Conservation (phyloP, 2,113 vertebrate genomes). For the Manacus vitellinus region DNA sequence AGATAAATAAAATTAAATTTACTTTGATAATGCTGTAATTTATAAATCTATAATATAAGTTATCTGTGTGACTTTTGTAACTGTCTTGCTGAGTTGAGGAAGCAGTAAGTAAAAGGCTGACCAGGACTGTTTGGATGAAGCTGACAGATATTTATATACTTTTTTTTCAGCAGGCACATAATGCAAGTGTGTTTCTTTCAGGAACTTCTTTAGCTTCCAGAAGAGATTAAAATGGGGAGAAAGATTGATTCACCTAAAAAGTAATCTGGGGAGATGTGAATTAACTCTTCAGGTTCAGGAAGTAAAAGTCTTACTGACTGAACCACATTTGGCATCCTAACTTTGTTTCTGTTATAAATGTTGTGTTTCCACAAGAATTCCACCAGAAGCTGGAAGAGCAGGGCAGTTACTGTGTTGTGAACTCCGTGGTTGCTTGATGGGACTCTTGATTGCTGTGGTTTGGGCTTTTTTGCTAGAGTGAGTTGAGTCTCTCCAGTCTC, state of each 20-base stretch:
- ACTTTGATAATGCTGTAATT: not conserved
- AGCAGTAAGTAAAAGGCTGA: not conserved
- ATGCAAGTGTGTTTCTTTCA: not conserved
- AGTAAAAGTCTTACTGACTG: too few species aligned
- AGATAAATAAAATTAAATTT: not conserved
- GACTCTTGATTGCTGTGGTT: accelerated
- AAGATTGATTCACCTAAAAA: not conserved
- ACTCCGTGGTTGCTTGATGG: accelerated
- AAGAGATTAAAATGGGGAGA: not conserved
- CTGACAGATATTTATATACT: not conserved
- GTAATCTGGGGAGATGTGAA: not conserved
- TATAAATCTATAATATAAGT: not conserved
- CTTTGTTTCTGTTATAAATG: not conserved
- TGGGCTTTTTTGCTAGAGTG: not conserved
- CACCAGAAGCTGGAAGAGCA: not conserved
- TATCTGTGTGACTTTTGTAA: not conserved
- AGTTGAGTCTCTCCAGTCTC: not conserved
- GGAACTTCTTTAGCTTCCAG: not conserved
- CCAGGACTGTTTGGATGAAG: not conserved
- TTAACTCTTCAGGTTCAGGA: not conserved
- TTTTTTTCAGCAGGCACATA: not conserved
- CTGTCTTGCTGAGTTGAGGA: not conserved
- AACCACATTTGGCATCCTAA: not conserved
- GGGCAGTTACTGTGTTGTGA: too few species aligned
- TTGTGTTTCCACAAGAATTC: too few species aligned